A percentile compares a stretch with the other conserved stretches of the same genome.
These are phyloP conservation scores for Amblyjoppa proteus DNA, from an alignment of 2,888 invertebrate genomes.

Conservation along the genomic window DNA sequence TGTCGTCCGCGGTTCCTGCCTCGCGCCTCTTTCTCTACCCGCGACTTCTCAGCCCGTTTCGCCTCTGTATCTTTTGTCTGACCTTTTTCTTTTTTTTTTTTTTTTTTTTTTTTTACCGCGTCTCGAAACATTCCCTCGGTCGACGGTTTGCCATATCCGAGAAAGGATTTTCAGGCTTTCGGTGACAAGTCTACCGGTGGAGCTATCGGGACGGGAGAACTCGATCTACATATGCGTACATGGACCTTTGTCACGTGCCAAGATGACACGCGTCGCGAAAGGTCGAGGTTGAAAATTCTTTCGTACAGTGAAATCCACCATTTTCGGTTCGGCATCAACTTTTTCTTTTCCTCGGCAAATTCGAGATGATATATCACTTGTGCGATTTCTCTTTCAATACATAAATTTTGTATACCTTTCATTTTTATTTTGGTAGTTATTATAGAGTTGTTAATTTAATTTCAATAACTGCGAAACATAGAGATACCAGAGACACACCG, in stretches of 20 bases:
- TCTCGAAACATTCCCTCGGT: background rate
- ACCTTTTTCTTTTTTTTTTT: background rate
- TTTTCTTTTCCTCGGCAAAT: too few species aligned
- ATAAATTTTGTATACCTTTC: too few species aligned
- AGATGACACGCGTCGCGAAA: background rate
- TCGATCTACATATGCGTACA: background rate
- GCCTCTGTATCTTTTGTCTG: background rate
- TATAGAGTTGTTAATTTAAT: background rate
- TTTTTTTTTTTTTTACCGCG: background rate
- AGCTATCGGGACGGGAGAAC: background rate
- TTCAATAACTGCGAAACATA: background rate
- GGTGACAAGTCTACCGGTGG: background rate
- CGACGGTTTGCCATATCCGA: background rate
- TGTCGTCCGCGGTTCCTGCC: conserved; percentile 49
- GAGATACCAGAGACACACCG: too few species aligned
- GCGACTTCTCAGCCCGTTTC: conserved; percentile 19
- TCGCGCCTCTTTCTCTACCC: conserved; percentile 4
- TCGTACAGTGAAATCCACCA: too few species aligned
- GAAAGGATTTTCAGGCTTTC: background rate
- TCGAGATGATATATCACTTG: too few species aligned
- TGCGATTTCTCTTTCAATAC: too few species aligned
- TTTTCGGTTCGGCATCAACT: too few species aligned
- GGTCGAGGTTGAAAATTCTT: background rate
- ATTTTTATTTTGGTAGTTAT: too few species aligned
- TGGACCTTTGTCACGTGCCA: background rate